Evolutionary conservation across 2,113 vertebrate species (phyloP), one percentile per base, ranked within the genome.

Genomic region (Daphoenositta chrysoptera): DNA sequence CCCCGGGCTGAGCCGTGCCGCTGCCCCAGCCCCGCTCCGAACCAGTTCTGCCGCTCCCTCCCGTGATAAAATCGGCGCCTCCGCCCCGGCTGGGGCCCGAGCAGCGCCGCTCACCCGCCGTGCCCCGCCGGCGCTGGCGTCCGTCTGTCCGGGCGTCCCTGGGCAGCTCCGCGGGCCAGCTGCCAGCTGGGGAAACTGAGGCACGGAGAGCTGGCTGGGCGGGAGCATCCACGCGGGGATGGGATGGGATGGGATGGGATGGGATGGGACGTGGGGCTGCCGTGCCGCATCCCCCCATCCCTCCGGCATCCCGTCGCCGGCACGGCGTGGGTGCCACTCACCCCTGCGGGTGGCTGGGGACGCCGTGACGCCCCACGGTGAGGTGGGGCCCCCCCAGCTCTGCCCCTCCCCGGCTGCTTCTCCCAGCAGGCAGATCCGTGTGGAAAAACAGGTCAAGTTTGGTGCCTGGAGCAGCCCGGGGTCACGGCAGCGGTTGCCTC

Each of bases 101-200:
- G 70, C 87, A 35, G 87, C 18, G n/a, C 79, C 23, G 72, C 77
- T 94, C 91, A 69, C 85, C 91, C 42, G 66, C 84, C 82, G 40
- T 73, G 83, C 54, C 79, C 91, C 19, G 3, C 37, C 50, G 1
- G 19, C 26, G 21, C 30, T 27, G 93, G 93, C 86, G 91, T 95
- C 95, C 65, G 79, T 87, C 95, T 90, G 93, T 90, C 95, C 86
- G 1, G 69, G 78, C 16, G 8, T 56, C 79, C 91, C 83, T 6
- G 24, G 45, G 88, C 60, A 56, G 92, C 58, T 68, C 92, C 5
- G 5, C 0, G 13, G 93, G 87, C n/a, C 30, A 10, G 33, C 47
- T 33, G 57, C 71, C 93, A 75, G 35, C 33, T 42, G 89, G 85
- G 93, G 95, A 96, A 95, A 92, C 91, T 81, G 93, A 95, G 93